These are phyloP conservation scores for Sepioteuthis lessoniana DNA, from an alignment of 2,888 invertebrate species.

Conservation along the genomic window DNA sequence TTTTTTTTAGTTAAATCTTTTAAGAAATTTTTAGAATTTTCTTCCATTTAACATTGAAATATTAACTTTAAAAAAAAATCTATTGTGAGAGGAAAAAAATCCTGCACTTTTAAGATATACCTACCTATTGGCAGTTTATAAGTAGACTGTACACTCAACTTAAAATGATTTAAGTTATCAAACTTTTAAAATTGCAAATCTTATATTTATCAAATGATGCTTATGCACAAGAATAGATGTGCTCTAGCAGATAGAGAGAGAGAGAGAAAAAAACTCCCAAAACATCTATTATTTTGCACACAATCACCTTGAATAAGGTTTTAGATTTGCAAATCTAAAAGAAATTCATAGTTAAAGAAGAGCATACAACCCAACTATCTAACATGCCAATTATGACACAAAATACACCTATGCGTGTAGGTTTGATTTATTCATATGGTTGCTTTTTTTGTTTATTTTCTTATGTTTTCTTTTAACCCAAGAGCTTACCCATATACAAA, in stretches of 20 bases:
- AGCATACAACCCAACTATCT: background rate
- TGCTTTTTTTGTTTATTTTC: background rate
- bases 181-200: background rate
- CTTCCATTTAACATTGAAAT: background rate
- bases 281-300: too few relatives aligned
- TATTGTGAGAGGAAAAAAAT: background rate
- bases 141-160: background rate
- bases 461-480: slow-evolving; percentile 43
- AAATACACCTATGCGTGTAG: background rate
- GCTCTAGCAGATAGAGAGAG: background rate
- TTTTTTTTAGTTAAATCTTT: background rate
- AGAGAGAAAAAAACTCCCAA: background rate
- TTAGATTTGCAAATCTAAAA: background rate
- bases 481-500: slow-evolving; percentile 50
- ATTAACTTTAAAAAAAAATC: too few relatives aligned
- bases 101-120: background rate
- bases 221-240: background rate
- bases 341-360: background rate
- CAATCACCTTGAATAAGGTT: background rate
- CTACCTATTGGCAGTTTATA: background rate
- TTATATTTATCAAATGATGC: background rate
- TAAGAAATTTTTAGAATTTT: background rate
- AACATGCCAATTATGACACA: background rate
- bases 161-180: background rate
- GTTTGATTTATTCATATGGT: background rate